phyloP scores from a whole-genome alignment of 1,140 invertebrate species.

The Drosophila sp. region DNA sequence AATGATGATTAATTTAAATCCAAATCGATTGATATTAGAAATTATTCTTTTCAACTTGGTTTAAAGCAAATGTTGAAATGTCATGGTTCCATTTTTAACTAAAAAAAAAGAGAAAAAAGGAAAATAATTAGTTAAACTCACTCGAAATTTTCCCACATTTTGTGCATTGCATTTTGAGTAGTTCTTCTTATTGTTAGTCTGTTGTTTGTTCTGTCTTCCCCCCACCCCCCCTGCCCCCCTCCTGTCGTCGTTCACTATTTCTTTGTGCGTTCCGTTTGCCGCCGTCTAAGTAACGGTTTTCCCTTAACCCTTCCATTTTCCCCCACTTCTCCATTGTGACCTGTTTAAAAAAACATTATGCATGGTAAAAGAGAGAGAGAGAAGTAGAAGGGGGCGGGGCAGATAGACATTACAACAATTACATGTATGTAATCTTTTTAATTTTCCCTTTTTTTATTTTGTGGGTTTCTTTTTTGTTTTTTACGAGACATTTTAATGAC shows the following conservation, averaged over 20 bases:
- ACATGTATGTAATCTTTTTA: constrained; percentile 8
- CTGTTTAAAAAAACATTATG: constrained; percentile 14
- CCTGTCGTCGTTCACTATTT: constrained; percentile 9
- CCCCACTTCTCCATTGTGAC: neutral
- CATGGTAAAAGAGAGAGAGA: neutral
- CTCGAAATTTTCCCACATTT: constrained; percentile 1
- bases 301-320: neutral
- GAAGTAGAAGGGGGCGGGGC: neutral
- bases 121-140: neutral
- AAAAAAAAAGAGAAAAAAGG: too few relatives aligned
- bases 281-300: constrained; percentile 1
- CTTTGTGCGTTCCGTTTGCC: constrained; percentile 17
- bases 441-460: constrained; percentile 2
- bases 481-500: constrained; percentile 37
- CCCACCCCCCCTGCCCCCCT: neutral
- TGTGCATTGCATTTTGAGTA: constrained; percentile 8
- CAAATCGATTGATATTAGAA: too few relatives aligned
- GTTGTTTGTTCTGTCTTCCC: constrained; percentile 27
- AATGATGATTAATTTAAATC: too few relatives aligned
- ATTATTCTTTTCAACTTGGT: too few relatives aligned
- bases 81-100: too few relatives aligned
- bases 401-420: constrained; percentile 6
- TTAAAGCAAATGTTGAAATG: too few relatives aligned
- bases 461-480: constrained; percentile 21
- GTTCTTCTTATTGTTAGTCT: constrained; percentile 19